Evolutionary conservation across 2,888 invertebrate genomes (phyloP), one percentile per base, ranked within the genome.

Genomic region (Smittia sp.): DNA sequence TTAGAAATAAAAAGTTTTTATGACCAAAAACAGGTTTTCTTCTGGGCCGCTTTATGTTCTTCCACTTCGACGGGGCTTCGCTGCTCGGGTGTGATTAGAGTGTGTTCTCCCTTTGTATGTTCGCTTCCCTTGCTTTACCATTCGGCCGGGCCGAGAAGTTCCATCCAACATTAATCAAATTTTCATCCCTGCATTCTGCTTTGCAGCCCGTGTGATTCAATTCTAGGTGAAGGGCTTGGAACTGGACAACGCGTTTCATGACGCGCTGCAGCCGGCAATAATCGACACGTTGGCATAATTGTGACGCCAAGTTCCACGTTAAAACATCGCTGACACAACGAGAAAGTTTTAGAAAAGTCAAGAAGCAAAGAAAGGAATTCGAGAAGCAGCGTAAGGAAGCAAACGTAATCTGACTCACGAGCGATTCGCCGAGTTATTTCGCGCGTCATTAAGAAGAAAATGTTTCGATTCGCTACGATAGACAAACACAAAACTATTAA

Each of bases 151-250:
- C 15, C 15, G n/a, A 46, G 15, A 58, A 20, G 11, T 18, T 58
- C 3, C 65, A 24, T 27, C n/a, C 25, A 65, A 27, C 15, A 24
- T 65, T 65, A 65, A 65, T 65, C 65, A 58, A 13, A 58, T 58
- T 58, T 18, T 62, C 25, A 66, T 66, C 39, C 66, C 66, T 66
- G 66, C 66, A 66, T 66, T 13, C 24, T 66, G 39, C 25, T 66
- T 66, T 66, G 66, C 38, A 9, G 66, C 66, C 66, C 66, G 66
- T 66, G 25, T 66, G 66, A 66, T 66, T 66, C 39, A 32, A 66
- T 66, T 39, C 20, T 66, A 1, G 18, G 15, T 11, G 1, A 66
- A 66, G 38, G n/a, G 20, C 15, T 39, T 46, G 2, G 46, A 11
- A 46, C 15, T 32, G 3, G 32, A 9, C 32, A 32, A 32, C 32